Evolutionary conservation across 2,888 invertebrate genomes (phyloP).

Genomic region (Rhaphigaster nebulosa): DNA sequence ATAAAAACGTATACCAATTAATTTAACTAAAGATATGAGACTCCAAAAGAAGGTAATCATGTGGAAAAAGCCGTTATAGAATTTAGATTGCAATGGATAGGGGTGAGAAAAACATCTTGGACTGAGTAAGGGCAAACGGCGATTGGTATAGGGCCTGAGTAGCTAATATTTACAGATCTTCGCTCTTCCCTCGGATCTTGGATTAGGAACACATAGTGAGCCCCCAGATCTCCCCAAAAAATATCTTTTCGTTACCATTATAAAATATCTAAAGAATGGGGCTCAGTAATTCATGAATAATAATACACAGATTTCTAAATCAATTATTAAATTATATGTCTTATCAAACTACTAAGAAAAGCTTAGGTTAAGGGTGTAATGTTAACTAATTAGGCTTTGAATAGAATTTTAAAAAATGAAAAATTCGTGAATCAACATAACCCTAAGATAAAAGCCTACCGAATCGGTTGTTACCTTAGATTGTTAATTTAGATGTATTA

Average conservation of each 20-base stretch:
- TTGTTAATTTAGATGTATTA: no score
- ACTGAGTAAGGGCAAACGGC: background rate
- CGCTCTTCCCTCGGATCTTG: background rate
- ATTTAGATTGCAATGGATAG: conserved; percentile 1
- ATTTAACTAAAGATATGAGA: background rate
- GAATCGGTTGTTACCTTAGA: no score
- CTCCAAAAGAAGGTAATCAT: background rate
- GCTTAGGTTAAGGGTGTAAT: no score
- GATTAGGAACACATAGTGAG: background rate
- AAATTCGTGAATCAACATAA: no score
- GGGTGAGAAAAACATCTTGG: conserved; percentile 8
- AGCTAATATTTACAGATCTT: background rate
- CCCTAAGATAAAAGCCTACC: no score
- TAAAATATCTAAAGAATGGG: background rate
- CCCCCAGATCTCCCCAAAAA: background rate
- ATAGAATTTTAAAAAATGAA: no score
- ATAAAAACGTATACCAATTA: background rate
- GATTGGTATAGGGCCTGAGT: background rate
- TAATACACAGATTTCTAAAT: no score
- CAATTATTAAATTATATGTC: no score
- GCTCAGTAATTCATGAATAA: no score
- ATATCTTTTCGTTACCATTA: background rate
- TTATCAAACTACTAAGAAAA: no score
- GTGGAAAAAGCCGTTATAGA: background rate
- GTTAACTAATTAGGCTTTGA: no score